Percentiles rank a stretch among this genome's conserved stretches.
phyloP scores from a whole-genome alignment of 2,797 vertebrate species.

The Luscinia megarhynchos region DNA sequence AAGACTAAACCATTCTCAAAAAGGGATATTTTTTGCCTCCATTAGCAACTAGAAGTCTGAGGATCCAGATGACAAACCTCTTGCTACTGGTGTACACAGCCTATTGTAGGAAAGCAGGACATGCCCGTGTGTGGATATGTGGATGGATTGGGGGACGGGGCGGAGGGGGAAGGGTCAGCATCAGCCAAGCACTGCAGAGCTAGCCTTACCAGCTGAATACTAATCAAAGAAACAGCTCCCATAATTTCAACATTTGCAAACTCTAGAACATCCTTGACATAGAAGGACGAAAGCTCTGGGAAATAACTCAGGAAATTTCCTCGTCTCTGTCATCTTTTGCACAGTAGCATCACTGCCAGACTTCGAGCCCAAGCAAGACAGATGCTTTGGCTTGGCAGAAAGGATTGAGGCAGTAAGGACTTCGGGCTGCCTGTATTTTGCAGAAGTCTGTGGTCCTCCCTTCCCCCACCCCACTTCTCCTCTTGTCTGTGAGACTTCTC shows the following conservation, averaged over 20 bases:
- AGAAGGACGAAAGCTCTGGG: neutral
- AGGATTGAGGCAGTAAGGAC: neutral
- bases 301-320: slow-evolving; percentile 18
- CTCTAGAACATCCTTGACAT: neutral
- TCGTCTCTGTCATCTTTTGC: neutral
- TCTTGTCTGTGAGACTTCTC: neutral
- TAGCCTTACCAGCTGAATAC: slow-evolving; percentile 77
- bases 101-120: neutral
- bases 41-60: neutral
- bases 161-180: slow-evolving; percentile 24
- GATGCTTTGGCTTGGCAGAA: neutral
- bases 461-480: neutral
- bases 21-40: neutral
- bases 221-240: slow-evolving; percentile 71
- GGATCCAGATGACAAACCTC: neutral
- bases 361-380: neutral
- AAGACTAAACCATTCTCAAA: neutral
- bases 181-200: slow-evolving; percentile 76
- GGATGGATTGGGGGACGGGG: neutral
- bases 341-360: neutral
- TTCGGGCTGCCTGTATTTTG: neutral
- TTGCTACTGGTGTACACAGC: neutral
- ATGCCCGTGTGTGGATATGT: neutral
- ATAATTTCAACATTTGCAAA: slow-evolving; percentile 31
- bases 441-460: neutral